These are phyloP conservation scores for Neoaliturus tenellus DNA, from an alignment of 2,888 invertebrate species.

Conservation along the genomic window DNA sequence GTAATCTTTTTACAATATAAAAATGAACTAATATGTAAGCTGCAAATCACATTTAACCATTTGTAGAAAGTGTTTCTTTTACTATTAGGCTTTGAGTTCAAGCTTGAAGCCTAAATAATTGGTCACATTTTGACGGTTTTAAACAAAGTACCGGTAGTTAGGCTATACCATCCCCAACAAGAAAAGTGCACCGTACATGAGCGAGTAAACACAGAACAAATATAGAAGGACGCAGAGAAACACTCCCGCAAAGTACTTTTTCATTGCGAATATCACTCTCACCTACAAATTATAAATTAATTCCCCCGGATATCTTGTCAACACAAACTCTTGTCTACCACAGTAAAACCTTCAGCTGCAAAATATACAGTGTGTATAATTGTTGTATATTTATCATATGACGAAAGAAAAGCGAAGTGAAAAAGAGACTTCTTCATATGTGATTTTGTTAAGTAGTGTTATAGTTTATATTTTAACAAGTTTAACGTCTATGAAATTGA, in stretches of 20 bases:
- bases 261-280: not conserved
- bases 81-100: not conserved
- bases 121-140: not conserved
- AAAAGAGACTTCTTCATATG: not conserved
- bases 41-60: not conserved
- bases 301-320: not conserved
- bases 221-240: not conserved
- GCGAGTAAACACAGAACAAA: not conserved
- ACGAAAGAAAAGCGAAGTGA: not conserved
- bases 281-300: not conserved
- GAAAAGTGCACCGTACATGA: not conserved
- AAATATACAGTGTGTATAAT: not conserved
- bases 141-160: too few species aligned
- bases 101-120: not conserved
- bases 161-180: not conserved
- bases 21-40: not conserved
- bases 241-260: not conserved
- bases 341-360: not conserved
- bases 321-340: not conserved
- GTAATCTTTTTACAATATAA: not conserved
- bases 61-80: not conserved
- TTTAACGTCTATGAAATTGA: too few species aligned
- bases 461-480: too few species aligned
- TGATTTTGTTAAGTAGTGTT: too few species aligned
- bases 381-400: not conserved